Evolutionary conservation across 2,888 invertebrate genomes (phyloP).

Genomic region (Linnaemya tessellans): DNA sequence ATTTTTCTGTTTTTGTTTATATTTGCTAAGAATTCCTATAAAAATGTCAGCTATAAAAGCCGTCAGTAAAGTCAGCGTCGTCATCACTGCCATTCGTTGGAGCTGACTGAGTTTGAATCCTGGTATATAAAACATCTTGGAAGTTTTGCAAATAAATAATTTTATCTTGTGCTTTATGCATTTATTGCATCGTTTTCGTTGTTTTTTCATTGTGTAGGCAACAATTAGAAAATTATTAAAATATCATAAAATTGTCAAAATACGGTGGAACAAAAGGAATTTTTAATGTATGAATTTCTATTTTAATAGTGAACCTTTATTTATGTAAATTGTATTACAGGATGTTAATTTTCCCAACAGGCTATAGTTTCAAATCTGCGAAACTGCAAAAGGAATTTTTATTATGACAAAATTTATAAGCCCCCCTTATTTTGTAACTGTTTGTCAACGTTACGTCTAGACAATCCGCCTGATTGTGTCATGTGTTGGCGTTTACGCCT

Average conservation of each 20-base stretch:
- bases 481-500: no score
- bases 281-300: no score
- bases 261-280: conserved; percentile 15
- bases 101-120: not conserved
- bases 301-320: no score
- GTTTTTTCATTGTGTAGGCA: conserved; percentile 67
- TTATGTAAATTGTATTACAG: no score
- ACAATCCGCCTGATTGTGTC: no score
- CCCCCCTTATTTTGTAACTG: no score
- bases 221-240: conserved; percentile 80
- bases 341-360: no score
- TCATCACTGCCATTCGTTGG: not conserved
- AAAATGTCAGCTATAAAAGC: conserved; percentile 74
- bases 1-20: conserved; percentile 15
- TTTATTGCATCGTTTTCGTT: conserved; percentile 45
- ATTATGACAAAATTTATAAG: no score
- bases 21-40: conserved; percentile 65
- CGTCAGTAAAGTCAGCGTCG: conserved; percentile 44
- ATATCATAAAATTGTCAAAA: conserved; percentile 76
- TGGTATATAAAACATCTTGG: not conserved
- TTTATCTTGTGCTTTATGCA: conserved; percentile 1
- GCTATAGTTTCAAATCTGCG: no score
- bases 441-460: no score
- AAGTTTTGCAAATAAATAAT: conserved; percentile 36
- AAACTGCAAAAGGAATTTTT: no score